Conservation (phyloP, 2,888 invertebrate species). For the Trilocha varians region DNA sequence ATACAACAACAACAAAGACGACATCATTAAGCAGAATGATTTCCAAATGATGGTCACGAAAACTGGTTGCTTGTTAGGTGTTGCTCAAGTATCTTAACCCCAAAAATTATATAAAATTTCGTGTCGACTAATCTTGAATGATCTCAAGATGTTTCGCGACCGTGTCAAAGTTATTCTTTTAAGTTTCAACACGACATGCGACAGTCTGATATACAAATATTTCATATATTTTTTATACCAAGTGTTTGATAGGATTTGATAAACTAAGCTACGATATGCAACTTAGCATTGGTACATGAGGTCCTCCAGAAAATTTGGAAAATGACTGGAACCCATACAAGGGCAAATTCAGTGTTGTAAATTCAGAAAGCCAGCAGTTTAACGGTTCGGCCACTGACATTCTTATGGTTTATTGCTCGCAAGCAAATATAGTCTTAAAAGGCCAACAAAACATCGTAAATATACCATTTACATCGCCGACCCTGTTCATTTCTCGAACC, state of each 20-base stretch:
- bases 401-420: neutral
- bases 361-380: neutral
- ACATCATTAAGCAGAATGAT: neutral
- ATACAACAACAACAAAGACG: slow-evolving; percentile 4
- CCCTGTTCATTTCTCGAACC: slow-evolving; percentile 32
- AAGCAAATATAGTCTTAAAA: neutral
- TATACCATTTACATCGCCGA: slow-evolving; percentile 23
- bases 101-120: neutral
- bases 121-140: neutral
- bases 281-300: too few species aligned
- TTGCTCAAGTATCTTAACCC: neutral
- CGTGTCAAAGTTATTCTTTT: too few species aligned
- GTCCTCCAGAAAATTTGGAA: too few species aligned
- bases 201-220: too few species aligned
- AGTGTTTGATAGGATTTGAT: too few species aligned
- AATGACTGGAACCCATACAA: too few species aligned
- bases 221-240: too few species aligned
- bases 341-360: neutral
- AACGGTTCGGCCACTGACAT: neutral
- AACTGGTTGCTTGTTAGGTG: neutral
- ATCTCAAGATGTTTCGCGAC: neutral
- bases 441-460: slow-evolving; percentile 32
- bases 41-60: neutral
- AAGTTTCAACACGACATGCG: too few species aligned
- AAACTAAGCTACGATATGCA: too few species aligned